Percentiles rank a stretch among this genome's conserved stretches.
Conservation (phyloP, 2,888 invertebrate species). For the Pherbina coryleti region DNA sequence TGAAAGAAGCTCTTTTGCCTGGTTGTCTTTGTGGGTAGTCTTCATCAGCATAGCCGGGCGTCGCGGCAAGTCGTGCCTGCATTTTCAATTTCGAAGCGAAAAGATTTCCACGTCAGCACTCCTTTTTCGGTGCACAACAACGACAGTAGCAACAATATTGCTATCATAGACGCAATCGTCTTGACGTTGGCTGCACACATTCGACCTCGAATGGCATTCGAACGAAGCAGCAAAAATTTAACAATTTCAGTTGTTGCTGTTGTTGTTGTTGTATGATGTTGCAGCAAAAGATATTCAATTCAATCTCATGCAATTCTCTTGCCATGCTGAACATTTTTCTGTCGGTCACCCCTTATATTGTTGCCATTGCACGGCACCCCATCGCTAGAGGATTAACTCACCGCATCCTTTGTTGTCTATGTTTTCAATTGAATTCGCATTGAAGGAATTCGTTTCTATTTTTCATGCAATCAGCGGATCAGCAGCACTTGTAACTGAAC, state of each 20-base stretch:
- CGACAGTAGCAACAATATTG: slow-evolving; percentile 37
- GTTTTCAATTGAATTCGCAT: slow-evolving; percentile 19
- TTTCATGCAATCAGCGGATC: slow-evolving; percentile 32
- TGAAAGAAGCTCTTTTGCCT: neutral
- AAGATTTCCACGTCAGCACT: neutral
- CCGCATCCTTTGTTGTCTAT: neutral
- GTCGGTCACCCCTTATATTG: no score
- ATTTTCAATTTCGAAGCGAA: neutral
- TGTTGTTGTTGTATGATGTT: no score
- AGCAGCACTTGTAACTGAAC: neutral
- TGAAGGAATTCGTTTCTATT: slow-evolving; percentile 29
- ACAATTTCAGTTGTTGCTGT: no score
- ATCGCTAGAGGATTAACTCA: neutral
- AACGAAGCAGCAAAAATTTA: no score
- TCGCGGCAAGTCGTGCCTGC: neutral
- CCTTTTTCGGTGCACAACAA: slow-evolving; percentile 9
- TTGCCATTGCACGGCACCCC: neutral
- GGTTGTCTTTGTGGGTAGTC: neutral
- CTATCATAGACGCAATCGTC: slow-evolving; percentile 28
- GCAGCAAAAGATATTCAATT: no score
- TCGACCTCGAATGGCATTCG: no score
- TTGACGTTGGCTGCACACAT: neutral
- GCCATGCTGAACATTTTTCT: no score
- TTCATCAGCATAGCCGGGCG: no score
- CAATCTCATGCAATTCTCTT: neutral